These are phyloP conservation scores for Drosophila birchii DNA, from an alignment of 2,888 invertebrate species.

Conservation along the genomic window DNA sequence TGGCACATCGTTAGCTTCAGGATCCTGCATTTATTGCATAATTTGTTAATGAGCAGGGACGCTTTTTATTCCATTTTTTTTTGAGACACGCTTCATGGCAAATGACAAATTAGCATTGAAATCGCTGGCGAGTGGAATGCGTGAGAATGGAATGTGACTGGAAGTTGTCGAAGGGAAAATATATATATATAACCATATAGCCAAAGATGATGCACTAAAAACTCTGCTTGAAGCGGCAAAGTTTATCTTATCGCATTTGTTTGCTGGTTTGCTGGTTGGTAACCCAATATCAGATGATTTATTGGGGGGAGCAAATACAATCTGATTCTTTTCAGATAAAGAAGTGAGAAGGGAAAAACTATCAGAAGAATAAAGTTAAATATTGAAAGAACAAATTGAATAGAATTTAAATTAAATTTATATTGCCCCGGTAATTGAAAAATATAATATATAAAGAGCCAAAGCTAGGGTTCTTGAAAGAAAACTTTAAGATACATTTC, in stretches of 20 bases:
- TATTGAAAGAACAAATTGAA: not conserved
- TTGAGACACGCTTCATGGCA: slow-evolving; percentile 61
- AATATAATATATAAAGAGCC: not conserved
- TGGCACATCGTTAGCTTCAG: slow-evolving; percentile 69
- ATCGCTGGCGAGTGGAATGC: slow-evolving; percentile 33
- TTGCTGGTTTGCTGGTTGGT: slow-evolving; percentile 20
- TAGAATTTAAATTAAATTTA: not conserved
- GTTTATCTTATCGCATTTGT: slow-evolving; percentile 30
- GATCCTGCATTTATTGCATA: slow-evolving; percentile 72
- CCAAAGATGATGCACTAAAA: slow-evolving; percentile 23
- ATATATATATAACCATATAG: slow-evolving; percentile 3
- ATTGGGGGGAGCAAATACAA: slow-evolving; percentile 16
- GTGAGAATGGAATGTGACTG: slow-evolving; percentile 49
- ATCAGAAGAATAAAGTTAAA: too few species aligned
- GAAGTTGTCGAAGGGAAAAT: not conserved
- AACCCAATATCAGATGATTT: slow-evolving; percentile 38
- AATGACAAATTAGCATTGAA: slow-evolving; percentile 68
- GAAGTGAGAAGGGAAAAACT: not conserved
- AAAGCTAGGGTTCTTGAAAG: not conserved
- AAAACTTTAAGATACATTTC: not conserved
- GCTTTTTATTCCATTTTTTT: not conserved
- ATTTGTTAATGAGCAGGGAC: slow-evolving; percentile 65
- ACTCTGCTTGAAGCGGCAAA: slow-evolving; percentile 6
- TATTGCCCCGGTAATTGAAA: not conserved
- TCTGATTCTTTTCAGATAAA: slow-evolving; percentile 22